Conservation (phyloP, 2,113 vertebrate species). For the Amphiprion ocellaris region DNA sequence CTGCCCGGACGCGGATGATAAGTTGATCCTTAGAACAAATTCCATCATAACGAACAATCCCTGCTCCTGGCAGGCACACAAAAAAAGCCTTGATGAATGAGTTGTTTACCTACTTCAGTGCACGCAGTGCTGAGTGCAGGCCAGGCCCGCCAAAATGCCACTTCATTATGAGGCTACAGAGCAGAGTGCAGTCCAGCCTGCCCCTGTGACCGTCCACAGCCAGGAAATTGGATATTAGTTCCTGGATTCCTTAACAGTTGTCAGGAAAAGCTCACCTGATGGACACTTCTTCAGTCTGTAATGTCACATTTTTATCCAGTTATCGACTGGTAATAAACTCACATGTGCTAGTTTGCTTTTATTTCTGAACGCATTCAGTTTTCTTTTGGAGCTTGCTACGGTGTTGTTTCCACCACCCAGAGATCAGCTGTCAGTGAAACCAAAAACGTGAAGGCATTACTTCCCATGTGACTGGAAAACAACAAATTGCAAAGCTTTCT, state of each 20-base stretch:
- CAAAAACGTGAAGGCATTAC: conserved; percentile 8
- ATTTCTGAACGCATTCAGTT: not conserved
- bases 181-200: conserved; percentile 44
- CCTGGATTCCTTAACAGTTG: conserved; percentile 36
- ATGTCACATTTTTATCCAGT: conserved; percentile 16
- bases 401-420: not conserved
- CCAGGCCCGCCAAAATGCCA: conserved; percentile 69
- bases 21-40: conserved; percentile 77
- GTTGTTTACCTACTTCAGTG: conserved; percentile 75
- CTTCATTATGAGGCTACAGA: conserved; percentile 74
- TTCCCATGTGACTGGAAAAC: not conserved
- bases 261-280: conserved; percentile 30
- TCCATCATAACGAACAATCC: conserved; percentile 75
- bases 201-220: conserved; percentile 39
- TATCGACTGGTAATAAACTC: not conserved
- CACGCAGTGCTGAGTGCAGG: conserved; percentile 53
- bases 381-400: not conserved
- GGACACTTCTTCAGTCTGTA: conserved; percentile 12
- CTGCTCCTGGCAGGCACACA: conserved; percentile 69
- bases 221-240: conserved; percentile 55
- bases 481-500: not conserved
- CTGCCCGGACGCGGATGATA: conserved; percentile 64
- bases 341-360: not conserved
- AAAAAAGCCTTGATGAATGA: conserved; percentile 74
- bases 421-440: conserved; percentile 15